Conservation (phyloP, 1,140 invertebrate genomes). For the Lepidurus packardi region DNA sequence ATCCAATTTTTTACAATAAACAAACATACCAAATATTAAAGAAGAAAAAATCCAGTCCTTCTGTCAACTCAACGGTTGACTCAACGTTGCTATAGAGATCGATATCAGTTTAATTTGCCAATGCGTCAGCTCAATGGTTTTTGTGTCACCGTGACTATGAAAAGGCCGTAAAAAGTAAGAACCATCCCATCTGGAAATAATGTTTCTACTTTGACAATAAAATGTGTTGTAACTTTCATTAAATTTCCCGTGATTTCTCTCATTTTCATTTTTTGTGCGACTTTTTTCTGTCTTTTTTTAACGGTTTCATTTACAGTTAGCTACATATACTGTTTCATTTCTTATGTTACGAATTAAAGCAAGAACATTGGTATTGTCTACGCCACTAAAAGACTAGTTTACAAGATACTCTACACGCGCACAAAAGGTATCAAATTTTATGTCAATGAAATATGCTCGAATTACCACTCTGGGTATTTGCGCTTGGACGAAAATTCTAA, state of each 20-base stretch:
- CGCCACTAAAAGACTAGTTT: background rate
- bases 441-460: too few species aligned
- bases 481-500: background rate
- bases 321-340: background rate
- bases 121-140: background rate
- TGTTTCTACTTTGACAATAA: too few species aligned
- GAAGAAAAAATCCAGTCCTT: too few species aligned
- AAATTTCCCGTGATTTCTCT: background rate
- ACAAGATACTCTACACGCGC: background rate
- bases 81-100: background rate
- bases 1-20: too few species aligned
- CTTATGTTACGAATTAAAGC: background rate
- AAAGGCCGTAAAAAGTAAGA: too few species aligned
- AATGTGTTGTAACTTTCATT: too few species aligned
- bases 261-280: background rate
- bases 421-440: too few species aligned
- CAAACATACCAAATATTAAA: too few species aligned
- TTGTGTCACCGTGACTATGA: background rate
- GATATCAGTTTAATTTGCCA: constrained; percentile 16
- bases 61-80: background rate
- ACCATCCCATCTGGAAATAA: too few species aligned
- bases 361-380: background rate
- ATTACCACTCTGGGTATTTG: too few species aligned
- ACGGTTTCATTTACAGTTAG: background rate
- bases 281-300: background rate